Percentiles rank a stretch among this genome's conserved stretches.
phyloP scores from a whole-genome alignment of 2,797 vertebrate genomes.

The Lycodopsis pacificus region DNA sequence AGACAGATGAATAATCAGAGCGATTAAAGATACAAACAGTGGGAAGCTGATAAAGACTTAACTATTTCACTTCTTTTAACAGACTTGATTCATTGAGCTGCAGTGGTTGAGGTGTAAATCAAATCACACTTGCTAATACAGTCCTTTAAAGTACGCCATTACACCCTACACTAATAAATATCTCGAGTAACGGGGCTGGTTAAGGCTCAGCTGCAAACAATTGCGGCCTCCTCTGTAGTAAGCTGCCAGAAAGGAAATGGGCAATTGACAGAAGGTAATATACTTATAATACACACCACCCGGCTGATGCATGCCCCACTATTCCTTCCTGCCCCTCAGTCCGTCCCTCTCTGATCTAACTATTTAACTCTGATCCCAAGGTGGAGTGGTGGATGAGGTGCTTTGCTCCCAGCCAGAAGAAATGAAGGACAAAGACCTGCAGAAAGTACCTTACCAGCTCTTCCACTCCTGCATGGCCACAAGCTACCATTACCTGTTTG shows the following conservation, averaged over 20 bases:
- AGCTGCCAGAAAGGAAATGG: conserved; percentile 22
- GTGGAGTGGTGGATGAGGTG: conserved; percentile 90
- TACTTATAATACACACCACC: conserved; percentile 16
- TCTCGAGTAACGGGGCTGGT: conserved; percentile 12
- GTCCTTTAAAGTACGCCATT: conserved; percentile 31
- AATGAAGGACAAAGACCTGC: conserved; percentile 90
- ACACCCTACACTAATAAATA: conserved; percentile 33
- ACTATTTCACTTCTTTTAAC: background rate
- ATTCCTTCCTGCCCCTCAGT: background rate
- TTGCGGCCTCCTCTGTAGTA: conserved; percentile 12
- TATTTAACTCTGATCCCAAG: conserved; percentile 73
- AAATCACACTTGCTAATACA: conserved; percentile 33
- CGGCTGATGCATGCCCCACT: conserved; percentile 2
- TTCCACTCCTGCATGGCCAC: conserved; percentile 89
- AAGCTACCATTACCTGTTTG: conserved; percentile 82
- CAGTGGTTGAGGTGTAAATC: conserved; percentile 46
- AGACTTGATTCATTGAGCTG: conserved; percentile 14
- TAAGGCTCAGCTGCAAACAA: conserved; percentile 21
- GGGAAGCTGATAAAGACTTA: conserved; percentile 18
- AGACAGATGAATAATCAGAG: conserved; percentile 40
- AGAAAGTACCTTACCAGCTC: conserved; percentile 93
- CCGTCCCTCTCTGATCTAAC: conserved; percentile 9
- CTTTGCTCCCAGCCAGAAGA: conserved; percentile 88
- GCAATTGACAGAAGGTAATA: conserved; percentile 19
- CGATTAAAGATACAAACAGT: conserved; percentile 21